phyloP scores from a whole-genome alignment of 2,888 invertebrate genomes.

The Eupeodes luniger region DNA sequence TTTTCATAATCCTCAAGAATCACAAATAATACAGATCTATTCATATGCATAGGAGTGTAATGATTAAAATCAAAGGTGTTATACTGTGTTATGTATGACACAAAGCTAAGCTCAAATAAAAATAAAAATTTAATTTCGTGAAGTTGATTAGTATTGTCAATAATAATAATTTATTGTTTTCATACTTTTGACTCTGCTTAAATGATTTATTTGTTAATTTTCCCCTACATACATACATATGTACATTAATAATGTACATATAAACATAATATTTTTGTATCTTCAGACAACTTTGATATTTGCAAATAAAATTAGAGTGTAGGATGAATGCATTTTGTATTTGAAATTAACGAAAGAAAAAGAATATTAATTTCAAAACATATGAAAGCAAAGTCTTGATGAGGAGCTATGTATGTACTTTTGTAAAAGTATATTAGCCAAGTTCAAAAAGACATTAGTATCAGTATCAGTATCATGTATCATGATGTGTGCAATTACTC shows the following conservation, averaged over 20 bases:
- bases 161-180: not conserved
- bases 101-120: not conserved
- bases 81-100: not conserved
- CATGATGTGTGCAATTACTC: conserved; percentile 22
- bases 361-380: not conserved
- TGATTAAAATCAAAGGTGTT: not conserved
- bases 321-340: not conserved
- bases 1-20: too few relatives aligned
- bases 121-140: not conserved
- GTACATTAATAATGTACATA: too few relatives aligned
- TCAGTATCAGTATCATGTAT: too few relatives aligned
- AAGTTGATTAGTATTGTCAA: conserved; percentile 6
- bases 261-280: not conserved
- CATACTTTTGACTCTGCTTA: not conserved
- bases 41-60: not conserved
- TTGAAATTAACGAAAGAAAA: not conserved
- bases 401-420: not conserved
- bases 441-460: not conserved
- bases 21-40: not conserved
- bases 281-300: conserved; percentile 4
- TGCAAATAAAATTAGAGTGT: conserved; percentile 1
- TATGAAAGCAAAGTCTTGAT: conserved; percentile 9
- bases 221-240: not conserved
- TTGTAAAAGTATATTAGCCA: not conserved
- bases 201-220: not conserved